Base-by-base conservation (phyloP, 2,113 vertebrate genomes). In the Arvicanthis niloticus region DNA sequence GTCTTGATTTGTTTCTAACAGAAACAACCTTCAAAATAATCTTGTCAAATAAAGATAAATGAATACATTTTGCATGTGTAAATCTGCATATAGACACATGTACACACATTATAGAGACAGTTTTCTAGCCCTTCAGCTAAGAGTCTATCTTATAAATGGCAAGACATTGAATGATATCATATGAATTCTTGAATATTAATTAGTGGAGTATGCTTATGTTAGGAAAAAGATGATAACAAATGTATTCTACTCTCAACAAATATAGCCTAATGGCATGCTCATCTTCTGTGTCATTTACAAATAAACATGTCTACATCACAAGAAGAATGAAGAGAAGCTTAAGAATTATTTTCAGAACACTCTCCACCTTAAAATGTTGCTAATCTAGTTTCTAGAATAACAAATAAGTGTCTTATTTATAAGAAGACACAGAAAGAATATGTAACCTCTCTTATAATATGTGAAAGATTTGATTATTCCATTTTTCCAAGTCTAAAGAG, bases 151-250 rank as follows among this genome's bases (percentile, higher is more conserved):
- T 53, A 84, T 56, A 93, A 80, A 42, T 86, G 51, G 8, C 9
- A 96, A 42, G 12, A 68, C 60, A 31, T 56, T 93, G 75, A 89
- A 68, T 60, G 40, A 82, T 24, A 87, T 0, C 29, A 75, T 45
- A 51, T 84, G 13, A 60, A 81, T 91, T 87, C 45, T 73, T 86
- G 89, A 91, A 91, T 94, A 95, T 93, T 88, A 97, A 89, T 84
- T 93, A 87, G 72, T 90, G 29, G 24, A 73, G 73, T 87, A 60
- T 75, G 21, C 29, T 3, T 84, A 87, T 91, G 95, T 86, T 91
- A 65, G 37, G 82, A 93, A 95, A 94, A 58, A 53, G 60, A 91
- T 65, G 16, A 48, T 65, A 94, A 53, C 34, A 84, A 96, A 40
- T 42, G n/a, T 70, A 76, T 80, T 85, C 42, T 96, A 72, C 85